These are phyloP conservation scores for Shargacucullia verbasci DNA, from an alignment of 2,888 invertebrate species.

Conservation along the genomic window DNA sequence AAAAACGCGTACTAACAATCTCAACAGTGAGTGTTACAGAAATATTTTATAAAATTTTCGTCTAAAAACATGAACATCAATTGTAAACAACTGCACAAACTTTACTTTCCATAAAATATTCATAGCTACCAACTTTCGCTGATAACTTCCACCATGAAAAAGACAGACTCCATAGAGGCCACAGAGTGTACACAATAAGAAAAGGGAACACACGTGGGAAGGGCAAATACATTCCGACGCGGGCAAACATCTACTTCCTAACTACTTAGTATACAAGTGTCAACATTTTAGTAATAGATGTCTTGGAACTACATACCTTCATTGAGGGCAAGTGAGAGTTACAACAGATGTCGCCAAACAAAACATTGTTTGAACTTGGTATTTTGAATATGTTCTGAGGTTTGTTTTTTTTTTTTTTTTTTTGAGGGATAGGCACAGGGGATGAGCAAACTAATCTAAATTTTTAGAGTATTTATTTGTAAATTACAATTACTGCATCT, in stretches of 20 bases:
- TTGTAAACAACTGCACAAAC: slow-evolving; percentile 7
- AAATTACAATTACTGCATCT: too few relatives aligned
- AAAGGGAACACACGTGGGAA: slow-evolving; percentile 74
- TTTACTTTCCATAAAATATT: slow-evolving; percentile 33
- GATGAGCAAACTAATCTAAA: too few relatives aligned
- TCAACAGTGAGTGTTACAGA: too few relatives aligned
- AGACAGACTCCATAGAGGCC: slow-evolving; percentile 15
- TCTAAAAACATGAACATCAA: too few relatives aligned
- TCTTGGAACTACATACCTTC: slow-evolving; percentile 27
- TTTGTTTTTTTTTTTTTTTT: too few relatives aligned
- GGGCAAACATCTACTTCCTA: slow-evolving; percentile 66
- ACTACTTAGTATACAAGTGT: slow-evolving; percentile 62
- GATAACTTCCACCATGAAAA: slow-evolving; percentile 32
- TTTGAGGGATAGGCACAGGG: too few relatives aligned
- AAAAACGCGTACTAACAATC: too few relatives aligned
- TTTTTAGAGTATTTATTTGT: too few relatives aligned
- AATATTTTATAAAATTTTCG: too few relatives aligned
- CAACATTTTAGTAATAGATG: slow-evolving; percentile 37
- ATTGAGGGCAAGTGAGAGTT: slow-evolving; percentile 46
- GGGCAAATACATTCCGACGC: slow-evolving; percentile 67
- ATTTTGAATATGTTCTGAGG: too few relatives aligned
- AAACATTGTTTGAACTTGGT: not conserved
- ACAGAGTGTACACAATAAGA: slow-evolving; percentile 54
- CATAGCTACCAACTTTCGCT: slow-evolving; percentile 44
- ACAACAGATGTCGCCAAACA: not conserved